Evolutionary conservation across 2,888 invertebrate species (phyloP).

Genomic region (Ferrisia virgata): DNA sequence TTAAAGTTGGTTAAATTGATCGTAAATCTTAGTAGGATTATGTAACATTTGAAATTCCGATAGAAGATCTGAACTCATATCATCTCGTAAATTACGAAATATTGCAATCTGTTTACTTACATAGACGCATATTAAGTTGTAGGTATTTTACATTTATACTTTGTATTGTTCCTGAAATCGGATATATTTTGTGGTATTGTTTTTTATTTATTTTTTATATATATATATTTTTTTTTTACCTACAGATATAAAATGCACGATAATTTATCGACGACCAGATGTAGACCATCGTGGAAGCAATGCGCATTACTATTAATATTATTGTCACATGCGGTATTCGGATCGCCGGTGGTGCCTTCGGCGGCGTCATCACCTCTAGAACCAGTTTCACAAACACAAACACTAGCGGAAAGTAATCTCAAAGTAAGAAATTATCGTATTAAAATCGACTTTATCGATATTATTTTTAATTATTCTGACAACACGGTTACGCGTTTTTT

Average conservation of each 20-base stretch:
- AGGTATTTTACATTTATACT: not conserved
- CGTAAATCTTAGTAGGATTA: not conserved
- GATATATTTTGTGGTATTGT: not conserved
- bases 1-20: not conserved
- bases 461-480: not conserved
- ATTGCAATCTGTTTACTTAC: not conserved
- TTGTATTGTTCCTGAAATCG: not conserved
- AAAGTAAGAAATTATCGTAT: not conserved
- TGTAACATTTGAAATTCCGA: not conserved
- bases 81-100: not conserved
- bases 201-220: too few species aligned
- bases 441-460: not conserved
- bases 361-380: not conserved
- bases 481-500: not conserved
- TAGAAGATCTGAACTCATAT: not conserved
- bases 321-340: slow-evolving; percentile 42
- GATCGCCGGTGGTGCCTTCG: slow-evolving; percentile 37
- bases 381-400: slow-evolving; percentile 25
- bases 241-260: slow-evolving; percentile 32
- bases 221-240: not conserved
- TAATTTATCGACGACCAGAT: slow-evolving; percentile 18
- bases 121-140: too few species aligned
- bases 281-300: slow-evolving; percentile 41
- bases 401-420: slow-evolving; percentile 8
- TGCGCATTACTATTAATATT: slow-evolving; percentile 39